Base-by-base conservation (phyloP, 2,888 invertebrate species). In the Eupelmus urozonus region DNA sequence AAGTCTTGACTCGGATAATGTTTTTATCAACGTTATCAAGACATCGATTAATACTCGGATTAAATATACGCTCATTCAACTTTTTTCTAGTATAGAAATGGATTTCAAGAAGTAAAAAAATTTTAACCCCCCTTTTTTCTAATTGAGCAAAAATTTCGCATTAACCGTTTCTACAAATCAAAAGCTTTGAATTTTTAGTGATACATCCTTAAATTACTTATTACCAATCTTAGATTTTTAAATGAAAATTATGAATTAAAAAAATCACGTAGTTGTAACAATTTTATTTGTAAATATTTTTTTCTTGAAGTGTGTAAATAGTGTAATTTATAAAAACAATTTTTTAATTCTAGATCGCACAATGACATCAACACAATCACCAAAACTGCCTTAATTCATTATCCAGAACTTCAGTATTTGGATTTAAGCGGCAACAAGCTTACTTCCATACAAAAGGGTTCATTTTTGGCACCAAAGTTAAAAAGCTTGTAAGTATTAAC, bases 381-480 rank as follows among this genome's bases (percentile, higher is more conserved):
- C 75, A 85, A 88, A 25, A 85, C 84, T 49, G 91, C 91, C 72
- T 88, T 94, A 80, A 84, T 90, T 42, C 87, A 90, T 82, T 89
- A 91, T 82, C 90, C 92, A 60, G 90, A 91, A 82, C 89, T 95
- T 81, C 91, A 92, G 84, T 91, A 91, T 80, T 88, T 95, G 62
- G 93, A 92, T 85, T 88, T 95, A 78, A 93, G 93, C 86, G 92
- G 92, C 85, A 95, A 95, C 88, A 91, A 91, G 82, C 92, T 95
- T 82, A 90, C 88, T 74, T 90, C 90, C 18, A 90, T 95, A 81
- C 91, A 91, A 80, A 87, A 90, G 25, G 92, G 92, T 42, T 91
- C 91, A 65, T 95, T 95, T 88, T 92, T 93, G 45, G 88, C 89
- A 57, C 92, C 92, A 71, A 92, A 92, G 49, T 84, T 92, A 42